These are phyloP conservation scores for Uria aalge DNA, from an alignment of 2,113 vertebrate genomes.

Conservation along the genomic window DNA sequence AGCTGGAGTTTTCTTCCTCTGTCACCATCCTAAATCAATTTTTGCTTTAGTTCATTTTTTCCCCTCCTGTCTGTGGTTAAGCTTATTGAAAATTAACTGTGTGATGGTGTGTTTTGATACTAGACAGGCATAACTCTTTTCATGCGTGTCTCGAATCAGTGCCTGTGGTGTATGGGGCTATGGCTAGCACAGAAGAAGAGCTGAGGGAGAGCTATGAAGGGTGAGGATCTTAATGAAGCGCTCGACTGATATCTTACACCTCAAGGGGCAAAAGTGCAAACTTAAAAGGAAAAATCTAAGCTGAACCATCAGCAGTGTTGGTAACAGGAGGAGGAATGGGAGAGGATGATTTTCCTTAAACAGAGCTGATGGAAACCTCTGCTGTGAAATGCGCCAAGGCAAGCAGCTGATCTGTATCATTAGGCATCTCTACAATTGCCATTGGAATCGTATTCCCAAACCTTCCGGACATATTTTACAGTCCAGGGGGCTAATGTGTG, in stretches of 20 bases:
- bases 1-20: background rate
- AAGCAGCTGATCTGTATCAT: constrained; percentile 11
- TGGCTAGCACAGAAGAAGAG: background rate
- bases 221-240: background rate
- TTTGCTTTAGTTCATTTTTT: background rate
- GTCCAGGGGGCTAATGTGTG: background rate
- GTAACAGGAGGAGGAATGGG: background rate
- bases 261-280: background rate
- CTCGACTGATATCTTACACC: background rate
- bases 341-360: background rate
- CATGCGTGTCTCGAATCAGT: background rate
- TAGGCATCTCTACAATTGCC: background rate
- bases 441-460: background rate
- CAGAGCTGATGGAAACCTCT: background rate
- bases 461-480: background rate
- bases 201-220: background rate
- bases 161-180: background rate
- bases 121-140: background rate
- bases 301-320: background rate
- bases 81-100: background rate
- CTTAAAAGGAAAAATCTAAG: background rate
- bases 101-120: background rate
- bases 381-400: background rate
- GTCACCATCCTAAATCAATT: background rate
- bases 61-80: background rate